Base-by-base conservation (phyloP, 2,797 vertebrate genomes). In the Dicrostonyx torquatus region DNA sequence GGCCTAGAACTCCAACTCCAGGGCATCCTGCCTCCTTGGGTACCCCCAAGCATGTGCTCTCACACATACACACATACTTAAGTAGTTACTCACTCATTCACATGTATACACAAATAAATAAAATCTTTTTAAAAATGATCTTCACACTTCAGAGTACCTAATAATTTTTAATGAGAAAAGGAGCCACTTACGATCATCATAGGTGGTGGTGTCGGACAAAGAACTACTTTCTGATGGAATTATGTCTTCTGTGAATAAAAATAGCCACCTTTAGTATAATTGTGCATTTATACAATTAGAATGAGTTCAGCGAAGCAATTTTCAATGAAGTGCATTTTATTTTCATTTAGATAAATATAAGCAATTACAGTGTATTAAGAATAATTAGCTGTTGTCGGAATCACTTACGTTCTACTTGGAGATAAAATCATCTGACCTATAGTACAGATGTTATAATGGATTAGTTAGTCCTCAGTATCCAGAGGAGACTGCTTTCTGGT, bases 141-240 rank as follows among this genome's bases (percentile, higher is more conserved):
- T 18, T 62, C 24, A 14, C 72, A 75, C 40, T 94, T 93, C 20
- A 14, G 31, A 45, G 79, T 94, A 94, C 70, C 15, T 86, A 80
- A 73, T 0, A 5, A 82, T 89, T 64, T 87, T 55, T 79, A 94
- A 93, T 2, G 2, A 73, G 96, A 95, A 88, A 14, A 5, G 22
- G 62, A 95, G 26, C 34, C 86, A 98, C 99, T 96, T 98, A 99
- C 99, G 98, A 75, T 99, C 99, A 26, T 99, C 99, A 94, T 99
- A 98, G 87, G 99, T 99, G 90, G 99, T 98, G 82, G 99, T 99
- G 97, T 99, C 99, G 0, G 99, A 99, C 80, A 99, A 98, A 77
- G 99, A 99, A 97, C 99, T 99, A 97, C 99, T 99, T 78, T 99
- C 99, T 0, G 99, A 99, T 1, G 98, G 98, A 92, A 99, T 99